These are phyloP conservation scores for Lycia hirtaria DNA, from an alignment of 2,888 invertebrate genomes.

Conservation along the genomic window DNA sequence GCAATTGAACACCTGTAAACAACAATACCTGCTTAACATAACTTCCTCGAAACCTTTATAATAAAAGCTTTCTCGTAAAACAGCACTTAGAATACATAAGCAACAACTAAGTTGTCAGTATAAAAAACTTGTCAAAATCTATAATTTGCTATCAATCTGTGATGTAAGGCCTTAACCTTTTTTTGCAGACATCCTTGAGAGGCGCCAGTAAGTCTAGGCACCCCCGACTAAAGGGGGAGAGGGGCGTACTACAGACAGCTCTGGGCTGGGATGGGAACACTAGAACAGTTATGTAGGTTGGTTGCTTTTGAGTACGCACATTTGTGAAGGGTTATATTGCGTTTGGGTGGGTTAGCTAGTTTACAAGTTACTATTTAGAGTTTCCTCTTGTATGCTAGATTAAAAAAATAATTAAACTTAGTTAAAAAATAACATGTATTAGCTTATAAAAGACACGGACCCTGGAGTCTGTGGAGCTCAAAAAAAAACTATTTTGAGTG, in stretches of 20 bases:
- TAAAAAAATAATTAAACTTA: no score
- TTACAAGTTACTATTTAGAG: background rate
- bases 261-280: slow-evolving; percentile 1
- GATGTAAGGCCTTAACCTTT: slow-evolving; percentile 66
- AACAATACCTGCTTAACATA: background rate
- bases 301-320: slow-evolving; percentile 4
- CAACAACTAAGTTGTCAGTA: slow-evolving; percentile 22
- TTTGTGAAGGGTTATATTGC: background rate
- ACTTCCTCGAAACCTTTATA: background rate
- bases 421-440: no score
- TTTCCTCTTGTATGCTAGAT: no score
- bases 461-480: no score
- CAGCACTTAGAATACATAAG: background rate
- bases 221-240: slow-evolving; percentile 29
- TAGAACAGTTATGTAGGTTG: slow-evolving; percentile 1
- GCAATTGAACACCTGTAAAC: background rate
- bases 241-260: slow-evolving; percentile 33
- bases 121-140: slow-evolving; percentile 43
- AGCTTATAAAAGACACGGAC: no score
- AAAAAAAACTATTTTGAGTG: no score
- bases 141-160: slow-evolving; percentile 51
- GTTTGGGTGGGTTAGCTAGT: background rate
- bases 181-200: slow-evolving; percentile 71
- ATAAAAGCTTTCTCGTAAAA: slow-evolving; percentile 6
- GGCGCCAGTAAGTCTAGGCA: slow-evolving; percentile 64